Conservation (phyloP, 2,797 vertebrate species). For the Aldrovandia affinis region DNA sequence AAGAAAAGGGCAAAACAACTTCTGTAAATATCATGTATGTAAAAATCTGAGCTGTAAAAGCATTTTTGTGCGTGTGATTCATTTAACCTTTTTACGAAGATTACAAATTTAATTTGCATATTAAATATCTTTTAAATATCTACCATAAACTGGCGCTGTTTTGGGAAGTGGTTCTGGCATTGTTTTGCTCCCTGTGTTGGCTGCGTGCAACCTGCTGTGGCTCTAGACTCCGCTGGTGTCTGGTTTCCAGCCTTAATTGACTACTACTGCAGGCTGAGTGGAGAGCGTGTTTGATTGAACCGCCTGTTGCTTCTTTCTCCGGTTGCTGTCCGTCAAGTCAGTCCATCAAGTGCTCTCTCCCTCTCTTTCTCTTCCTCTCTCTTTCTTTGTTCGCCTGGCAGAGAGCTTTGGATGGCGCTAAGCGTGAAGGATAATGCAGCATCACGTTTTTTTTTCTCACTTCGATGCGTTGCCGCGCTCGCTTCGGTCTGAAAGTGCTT, state of each 20-base stretch:
- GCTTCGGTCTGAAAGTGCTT: neutral
- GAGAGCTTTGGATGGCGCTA: neutral
- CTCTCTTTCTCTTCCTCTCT: neutral
- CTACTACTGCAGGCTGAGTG: constrained; percentile 15
- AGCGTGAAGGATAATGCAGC: neutral
- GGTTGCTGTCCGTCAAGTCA: neutral
- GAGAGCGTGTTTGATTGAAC: constrained; percentile 17
- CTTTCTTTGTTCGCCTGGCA: neutral
- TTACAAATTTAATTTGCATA: constrained; percentile 92
- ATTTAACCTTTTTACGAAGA: constrained; percentile 83
- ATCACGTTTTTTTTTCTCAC: neutral
- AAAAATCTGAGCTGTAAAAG: constrained; percentile 81
- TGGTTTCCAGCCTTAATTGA: neutral
- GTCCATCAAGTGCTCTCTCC: neutral
- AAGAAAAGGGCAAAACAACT: constrained; percentile 67
- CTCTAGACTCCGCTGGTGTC: neutral
- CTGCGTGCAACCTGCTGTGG: neutral
- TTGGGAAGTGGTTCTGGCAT: neutral
- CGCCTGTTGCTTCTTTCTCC: constrained; percentile 34
- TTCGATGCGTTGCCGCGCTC: neutral
- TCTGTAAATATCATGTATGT: constrained; percentile 78
- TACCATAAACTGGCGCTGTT: constrained; percentile 36
- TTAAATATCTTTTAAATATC: constrained; percentile 83
- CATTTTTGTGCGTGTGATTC: constrained; percentile 76
- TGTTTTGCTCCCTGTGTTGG: neutral